Evolutionary conservation across 2,888 invertebrate species (phyloP).

Genomic region (Eilema sororculum): DNA sequence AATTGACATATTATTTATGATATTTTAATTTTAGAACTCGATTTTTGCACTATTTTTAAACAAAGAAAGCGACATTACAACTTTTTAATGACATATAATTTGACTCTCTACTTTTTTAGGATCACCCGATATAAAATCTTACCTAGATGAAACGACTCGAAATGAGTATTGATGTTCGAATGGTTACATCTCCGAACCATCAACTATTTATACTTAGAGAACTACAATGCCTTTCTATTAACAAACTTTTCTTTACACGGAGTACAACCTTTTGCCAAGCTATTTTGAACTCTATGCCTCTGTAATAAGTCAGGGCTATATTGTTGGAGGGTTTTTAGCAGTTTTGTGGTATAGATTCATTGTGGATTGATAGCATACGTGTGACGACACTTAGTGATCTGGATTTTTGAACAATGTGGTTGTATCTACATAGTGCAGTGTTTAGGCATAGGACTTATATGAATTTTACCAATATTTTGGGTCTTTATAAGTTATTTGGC

Average conservation of each 20-base stretch:
- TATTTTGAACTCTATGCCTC: constrained; percentile 29
- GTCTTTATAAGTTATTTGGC: no score
- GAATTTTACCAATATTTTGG: background rate
- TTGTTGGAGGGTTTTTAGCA: constrained; percentile 2
- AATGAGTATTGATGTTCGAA: constrained; percentile 59
- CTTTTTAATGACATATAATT: background rate
- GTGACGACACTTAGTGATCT: constrained; percentile 51
- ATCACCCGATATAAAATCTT: constrained; percentile 17
- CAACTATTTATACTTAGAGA: constrained; percentile 72
- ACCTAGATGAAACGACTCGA: constrained; percentile 45
- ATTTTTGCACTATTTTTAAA: background rate
- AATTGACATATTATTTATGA: background rate
- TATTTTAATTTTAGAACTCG: background rate
- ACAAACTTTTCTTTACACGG: constrained; percentile 38
- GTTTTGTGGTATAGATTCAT: constrained; percentile 31
- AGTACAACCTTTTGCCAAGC: background rate
- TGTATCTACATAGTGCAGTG: constrained; percentile 29
- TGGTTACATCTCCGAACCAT: constrained; percentile 59
- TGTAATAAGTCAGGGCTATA: constrained; percentile 10
- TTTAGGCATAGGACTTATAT: constrained; percentile 11
- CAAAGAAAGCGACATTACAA: background rate
- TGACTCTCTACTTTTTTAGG: background rate
- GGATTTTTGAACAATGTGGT: constrained; percentile 33
- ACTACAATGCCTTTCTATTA: constrained; percentile 56
- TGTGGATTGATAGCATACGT: constrained; percentile 42